Conservation (phyloP, 2,797 vertebrate genomes). For the Gadopsis marmoratus region DNA sequence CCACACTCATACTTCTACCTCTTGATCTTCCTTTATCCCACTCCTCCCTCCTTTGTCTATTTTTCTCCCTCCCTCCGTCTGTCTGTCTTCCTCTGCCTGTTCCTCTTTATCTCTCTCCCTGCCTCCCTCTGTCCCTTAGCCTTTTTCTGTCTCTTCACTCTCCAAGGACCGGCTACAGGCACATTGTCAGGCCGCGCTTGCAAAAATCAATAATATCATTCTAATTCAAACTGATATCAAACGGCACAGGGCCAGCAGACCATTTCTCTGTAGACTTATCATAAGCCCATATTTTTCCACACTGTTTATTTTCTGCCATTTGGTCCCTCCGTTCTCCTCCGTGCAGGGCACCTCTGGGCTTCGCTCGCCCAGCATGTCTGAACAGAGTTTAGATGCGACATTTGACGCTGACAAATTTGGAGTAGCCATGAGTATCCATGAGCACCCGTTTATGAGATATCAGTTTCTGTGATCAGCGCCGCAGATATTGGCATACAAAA, state of each 20-base stretch:
- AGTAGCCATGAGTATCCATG: slow-evolving; percentile 45
- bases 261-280: slow-evolving; percentile 73
- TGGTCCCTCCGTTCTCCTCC: slow-evolving; percentile 67
- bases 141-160: slow-evolving; percentile 66
- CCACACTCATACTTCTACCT: slow-evolving; percentile 69
- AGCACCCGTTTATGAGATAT: slow-evolving; percentile 58
- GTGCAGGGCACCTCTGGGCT: slow-evolving; percentile 64
- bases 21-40: slow-evolving; percentile 55
- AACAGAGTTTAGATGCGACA: slow-evolving; percentile 62
- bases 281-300: slow-evolving; percentile 74
- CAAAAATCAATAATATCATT: slow-evolving; percentile 82
- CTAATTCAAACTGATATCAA: slow-evolving; percentile 82
- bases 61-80: slow-evolving; percentile 35
- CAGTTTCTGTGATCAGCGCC: slow-evolving; percentile 60
- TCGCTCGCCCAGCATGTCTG: slow-evolving; percentile 51
- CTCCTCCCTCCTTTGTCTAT: slow-evolving; percentile 40
- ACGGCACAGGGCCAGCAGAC: slow-evolving; percentile 71
- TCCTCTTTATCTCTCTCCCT: slow-evolving; percentile 59
- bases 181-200: slow-evolving; percentile 64
- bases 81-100: slow-evolving; percentile 45
- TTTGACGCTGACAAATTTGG: slow-evolving; percentile 65
- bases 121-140: slow-evolving; percentile 47
- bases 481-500: slow-evolving; percentile 62
- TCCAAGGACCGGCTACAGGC: slow-evolving; percentile 67
- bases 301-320: slow-evolving; percentile 66